Conservation (phyloP, 2,113 vertebrate genomes). For the Ochotona princeps region DNA sequence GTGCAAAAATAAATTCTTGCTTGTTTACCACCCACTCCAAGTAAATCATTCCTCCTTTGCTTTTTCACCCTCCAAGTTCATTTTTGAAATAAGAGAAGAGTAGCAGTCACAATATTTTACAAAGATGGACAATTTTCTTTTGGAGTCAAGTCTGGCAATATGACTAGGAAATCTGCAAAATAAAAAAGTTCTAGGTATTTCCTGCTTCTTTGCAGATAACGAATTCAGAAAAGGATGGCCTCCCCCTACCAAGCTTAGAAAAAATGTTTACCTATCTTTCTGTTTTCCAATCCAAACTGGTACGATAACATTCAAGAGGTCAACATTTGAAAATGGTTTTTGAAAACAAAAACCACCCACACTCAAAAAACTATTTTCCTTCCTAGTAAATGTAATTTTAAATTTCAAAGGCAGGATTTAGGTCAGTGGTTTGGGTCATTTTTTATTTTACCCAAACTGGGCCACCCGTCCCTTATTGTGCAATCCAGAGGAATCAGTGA, state of each 20-base stretch:
- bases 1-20: not conserved
- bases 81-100: not conserved
- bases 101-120: conserved; percentile 46
- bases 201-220: conserved; percentile 75
- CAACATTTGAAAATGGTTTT: conserved; percentile 82
- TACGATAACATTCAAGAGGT: conserved; percentile 81
- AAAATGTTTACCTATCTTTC: conserved; percentile 79
- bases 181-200: conserved; percentile 66
- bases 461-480: conserved; percentile 79
- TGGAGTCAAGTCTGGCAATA: conserved; percentile 55
- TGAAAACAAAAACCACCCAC: conserved; percentile 83
- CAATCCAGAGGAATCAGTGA: conserved; percentile 79
- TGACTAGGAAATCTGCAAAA: conserved; percentile 49
- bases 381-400: conserved; percentile 84
- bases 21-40: not conserved
- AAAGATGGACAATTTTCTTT: conserved; percentile 52
- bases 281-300: conserved; percentile 82
- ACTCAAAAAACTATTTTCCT: conserved; percentile 81
- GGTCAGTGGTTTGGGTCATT: conserved; percentile 84
- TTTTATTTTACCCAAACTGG: conserved; percentile 83
- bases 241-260: conserved; percentile 62
- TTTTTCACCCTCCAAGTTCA: conserved; percentile 11
- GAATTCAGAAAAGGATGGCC: conserved; percentile 78
- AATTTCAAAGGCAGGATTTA: conserved; percentile 84
- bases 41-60: not conserved